Base-by-base conservation (phyloP, 2,797 vertebrate genomes). In the Syndactyla subalaris region DNA sequence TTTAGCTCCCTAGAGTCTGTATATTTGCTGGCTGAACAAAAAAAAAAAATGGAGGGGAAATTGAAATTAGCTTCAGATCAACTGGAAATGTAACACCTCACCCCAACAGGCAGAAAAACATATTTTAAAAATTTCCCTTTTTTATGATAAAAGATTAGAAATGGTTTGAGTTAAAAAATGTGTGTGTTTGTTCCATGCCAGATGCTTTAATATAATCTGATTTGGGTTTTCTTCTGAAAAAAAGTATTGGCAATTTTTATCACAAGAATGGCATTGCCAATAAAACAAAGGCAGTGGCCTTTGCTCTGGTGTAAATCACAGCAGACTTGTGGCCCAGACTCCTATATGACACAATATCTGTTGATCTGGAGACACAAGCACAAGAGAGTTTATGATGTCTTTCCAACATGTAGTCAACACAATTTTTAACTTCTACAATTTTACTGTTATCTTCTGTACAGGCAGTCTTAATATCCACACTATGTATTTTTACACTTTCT, bases 81-180 rank as follows among this genome's bases (percentile, higher is more conserved):
- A 10, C 11, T 38, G 9, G 41, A 90, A 87, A 45, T 39, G 3
- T 26, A 71, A 17, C 8, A 16, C 2, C 0, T n/a, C 21, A 39
- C 2, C 1, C 2, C 30, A n/a, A 36, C 2, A n/a, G 4, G 41
- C 6, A 73, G 27, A 55, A 77, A 48, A 48, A 0, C 5, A 19
- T 52, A 29, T 7, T 1, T 1, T 7, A 71, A 75, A 34, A 12
- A 7, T 0, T 1, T 3, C 4, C 1, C 2, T 10, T 46, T 81
- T 63, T 55, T 45, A 36, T 7, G 2, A 32, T 39, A 39, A 68
- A 80, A 54, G 1, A 36, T 34, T 83, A 45, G 27, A n/a, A 39
- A 20, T 36, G 9, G 2, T 38, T 66, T 68, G 8, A 3, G 1
- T 73, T 73, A 36, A 78, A 76, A 13, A 5, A 5, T 10, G 10